Percentiles rank a stretch among this genome's conserved stretches.
phyloP scores from a whole-genome alignment of 2,797 vertebrate genomes.

The Hydrocynus forskahlii region DNA sequence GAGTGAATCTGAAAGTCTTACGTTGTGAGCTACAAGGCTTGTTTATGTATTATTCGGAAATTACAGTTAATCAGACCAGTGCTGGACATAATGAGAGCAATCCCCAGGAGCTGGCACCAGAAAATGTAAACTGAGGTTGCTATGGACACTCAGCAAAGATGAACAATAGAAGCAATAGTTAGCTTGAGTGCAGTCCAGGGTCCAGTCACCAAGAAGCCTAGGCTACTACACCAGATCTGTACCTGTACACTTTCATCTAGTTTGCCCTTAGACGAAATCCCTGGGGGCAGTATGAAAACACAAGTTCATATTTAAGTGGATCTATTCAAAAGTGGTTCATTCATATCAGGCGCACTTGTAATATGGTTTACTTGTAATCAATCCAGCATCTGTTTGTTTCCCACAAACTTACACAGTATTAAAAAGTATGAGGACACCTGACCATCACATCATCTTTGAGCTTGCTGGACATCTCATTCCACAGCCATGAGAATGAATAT shows the following conservation, averaged over 20 bases:
- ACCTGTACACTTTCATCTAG: not conserved
- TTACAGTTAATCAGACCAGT: conserved; percentile 7
- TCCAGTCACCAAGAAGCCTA: not conserved
- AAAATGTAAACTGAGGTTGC: conserved; percentile 18
- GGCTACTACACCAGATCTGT: not conserved
- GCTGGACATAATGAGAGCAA: conserved; percentile 7
- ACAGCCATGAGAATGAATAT: no score
- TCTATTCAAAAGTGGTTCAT: no score
- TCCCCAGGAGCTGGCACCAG: not conserved
- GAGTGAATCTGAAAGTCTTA: not conserved
- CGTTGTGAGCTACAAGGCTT: not conserved
- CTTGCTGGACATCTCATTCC: no score
- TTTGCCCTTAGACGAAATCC: no score
- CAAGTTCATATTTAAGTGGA: no score
- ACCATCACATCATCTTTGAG: no score
- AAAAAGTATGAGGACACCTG: no score
- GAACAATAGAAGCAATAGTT: not conserved
- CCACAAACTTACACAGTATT: no score
- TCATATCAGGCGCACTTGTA: no score
- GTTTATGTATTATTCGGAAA: not conserved
- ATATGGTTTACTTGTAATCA: no score
- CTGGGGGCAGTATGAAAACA: no score
- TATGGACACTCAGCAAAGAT: not conserved
- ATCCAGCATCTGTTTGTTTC: no score
- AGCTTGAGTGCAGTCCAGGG: not conserved